phyloP scores from a whole-genome alignment of 2,888 invertebrate genomes.

The Pantelozetes paolii region DNA sequence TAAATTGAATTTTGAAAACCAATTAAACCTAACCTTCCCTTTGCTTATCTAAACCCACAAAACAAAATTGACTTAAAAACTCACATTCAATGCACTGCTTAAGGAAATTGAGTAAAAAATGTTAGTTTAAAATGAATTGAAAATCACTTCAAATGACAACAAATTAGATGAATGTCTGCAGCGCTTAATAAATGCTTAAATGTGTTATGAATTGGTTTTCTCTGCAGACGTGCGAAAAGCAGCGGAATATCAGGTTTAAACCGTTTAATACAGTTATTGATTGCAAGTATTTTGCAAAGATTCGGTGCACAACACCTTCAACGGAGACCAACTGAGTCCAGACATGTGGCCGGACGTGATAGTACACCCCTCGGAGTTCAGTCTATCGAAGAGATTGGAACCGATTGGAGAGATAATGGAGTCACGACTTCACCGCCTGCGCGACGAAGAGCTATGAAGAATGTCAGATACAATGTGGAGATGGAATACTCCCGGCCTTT shows the following conservation, averaged over 20 bases:
- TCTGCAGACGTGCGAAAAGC: slow-evolving; percentile 34
- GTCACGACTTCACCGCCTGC: slow-evolving; percentile 38
- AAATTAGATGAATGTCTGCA: background rate
- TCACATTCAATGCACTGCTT: too few relatives aligned
- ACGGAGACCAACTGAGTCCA: slow-evolving; percentile 32
- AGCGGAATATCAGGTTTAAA: slow-evolving; percentile 37
- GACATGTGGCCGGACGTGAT: slow-evolving; percentile 42
- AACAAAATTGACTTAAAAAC: too few relatives aligned
- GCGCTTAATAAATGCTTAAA: slow-evolving; percentile 16
- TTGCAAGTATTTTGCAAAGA: slow-evolving; percentile 34
- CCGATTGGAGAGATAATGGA: slow-evolving; percentile 8
- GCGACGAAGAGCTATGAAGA: slow-evolving; percentile 47
- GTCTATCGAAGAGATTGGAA: slow-evolving; percentile 21
- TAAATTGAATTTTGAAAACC: background rate
- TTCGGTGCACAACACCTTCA: slow-evolving; percentile 29
- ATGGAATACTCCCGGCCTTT: slow-evolving; percentile 53
- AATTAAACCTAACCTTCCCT: background rate
- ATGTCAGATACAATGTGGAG: slow-evolving; percentile 49
- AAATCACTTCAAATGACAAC: background rate
- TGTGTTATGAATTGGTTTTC: slow-evolving; percentile 28
- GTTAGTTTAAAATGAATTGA: background rate
- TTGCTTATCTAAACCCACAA: background rate
- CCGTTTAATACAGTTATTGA: slow-evolving; percentile 32
- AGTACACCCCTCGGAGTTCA: slow-evolving; percentile 34
- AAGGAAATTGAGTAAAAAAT: too few relatives aligned